These are phyloP conservation scores for Varanus komodoensis DNA, from an alignment of 2,113 vertebrate genomes.

Conservation along the genomic window DNA sequence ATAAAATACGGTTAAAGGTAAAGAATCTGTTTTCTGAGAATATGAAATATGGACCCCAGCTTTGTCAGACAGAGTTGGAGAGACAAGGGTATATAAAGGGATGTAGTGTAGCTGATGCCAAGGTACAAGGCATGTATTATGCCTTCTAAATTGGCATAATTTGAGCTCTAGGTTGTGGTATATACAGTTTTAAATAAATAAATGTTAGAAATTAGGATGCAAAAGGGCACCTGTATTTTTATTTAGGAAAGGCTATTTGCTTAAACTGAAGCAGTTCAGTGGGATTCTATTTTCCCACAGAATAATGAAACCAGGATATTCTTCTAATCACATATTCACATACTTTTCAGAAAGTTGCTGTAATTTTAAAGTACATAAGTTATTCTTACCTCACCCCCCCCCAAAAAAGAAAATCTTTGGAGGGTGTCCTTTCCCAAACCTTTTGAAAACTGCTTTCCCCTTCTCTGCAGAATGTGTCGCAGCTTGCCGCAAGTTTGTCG, in stretches of 20 bases:
- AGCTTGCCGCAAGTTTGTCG: constrained; percentile 92
- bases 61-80: neutral
- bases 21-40: neutral
- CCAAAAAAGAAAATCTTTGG: neutral
- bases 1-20: neutral
- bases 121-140: neutral
- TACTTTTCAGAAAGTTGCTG: neutral
- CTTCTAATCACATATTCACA: neutral
- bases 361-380: neutral
- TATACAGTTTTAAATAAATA: no score
- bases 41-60: neutral
- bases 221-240: neutral
- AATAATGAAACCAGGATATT: neutral
- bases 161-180: no score
- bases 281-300: neutral
- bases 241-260: neutral
- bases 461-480: constrained; percentile 84
- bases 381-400: neutral
- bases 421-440: neutral
- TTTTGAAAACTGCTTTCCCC: neutral
- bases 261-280: neutral
- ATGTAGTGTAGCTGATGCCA: neutral
- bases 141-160: no score
- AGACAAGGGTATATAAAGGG: neutral
- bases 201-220: neutral